A percentile compares a stretch with the other conserved stretches of the same genome.
Conservation (phyloP, 1,140 invertebrate species). For the Cephus cinctus region DNA sequence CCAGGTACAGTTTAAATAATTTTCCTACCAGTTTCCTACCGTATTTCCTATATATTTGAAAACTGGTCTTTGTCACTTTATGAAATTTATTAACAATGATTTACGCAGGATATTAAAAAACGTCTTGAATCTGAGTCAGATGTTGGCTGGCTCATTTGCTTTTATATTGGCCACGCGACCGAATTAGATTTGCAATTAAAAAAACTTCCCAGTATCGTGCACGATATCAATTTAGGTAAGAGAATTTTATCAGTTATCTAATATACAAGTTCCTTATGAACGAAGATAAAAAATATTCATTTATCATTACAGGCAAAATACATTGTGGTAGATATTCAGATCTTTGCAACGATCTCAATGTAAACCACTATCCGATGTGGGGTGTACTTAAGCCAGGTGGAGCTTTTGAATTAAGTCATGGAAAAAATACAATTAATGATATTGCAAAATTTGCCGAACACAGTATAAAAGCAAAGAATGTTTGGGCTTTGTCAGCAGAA, state of each 20-base stretch:
- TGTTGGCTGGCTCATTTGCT: constrained; percentile 67
- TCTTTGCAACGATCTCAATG: constrained; percentile 59
- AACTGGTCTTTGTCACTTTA: no score
- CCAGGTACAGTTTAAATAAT: constrained; percentile 39
- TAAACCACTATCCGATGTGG: constrained; percentile 69
- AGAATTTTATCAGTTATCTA: background rate
- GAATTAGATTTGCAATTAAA: constrained; percentile 60
- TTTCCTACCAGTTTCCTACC: no score
- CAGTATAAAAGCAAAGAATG: constrained; percentile 61
- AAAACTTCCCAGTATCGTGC: constrained; percentile 62
- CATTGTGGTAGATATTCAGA: constrained; percentile 61
- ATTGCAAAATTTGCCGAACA: constrained; percentile 69
- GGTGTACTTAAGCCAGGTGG: constrained; percentile 69
- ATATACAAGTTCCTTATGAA: background rate
- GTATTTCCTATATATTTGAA: no score
- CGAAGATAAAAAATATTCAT: background rate
- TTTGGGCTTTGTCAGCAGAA: constrained; percentile 64
- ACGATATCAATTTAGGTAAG: constrained; percentile 60
- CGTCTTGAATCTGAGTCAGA: constrained; percentile 38
- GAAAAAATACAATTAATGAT: constrained; percentile 64
- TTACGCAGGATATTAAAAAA: constrained; percentile 50
- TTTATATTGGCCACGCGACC: constrained; percentile 59
- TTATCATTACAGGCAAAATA: constrained; percentile 55
- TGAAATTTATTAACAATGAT: constrained; percentile 13
- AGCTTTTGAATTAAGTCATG: constrained; percentile 72